These are phyloP conservation scores for Agriopis marginaria DNA, from an alignment of 2,888 invertebrate genomes.

Conservation along the genomic window DNA sequence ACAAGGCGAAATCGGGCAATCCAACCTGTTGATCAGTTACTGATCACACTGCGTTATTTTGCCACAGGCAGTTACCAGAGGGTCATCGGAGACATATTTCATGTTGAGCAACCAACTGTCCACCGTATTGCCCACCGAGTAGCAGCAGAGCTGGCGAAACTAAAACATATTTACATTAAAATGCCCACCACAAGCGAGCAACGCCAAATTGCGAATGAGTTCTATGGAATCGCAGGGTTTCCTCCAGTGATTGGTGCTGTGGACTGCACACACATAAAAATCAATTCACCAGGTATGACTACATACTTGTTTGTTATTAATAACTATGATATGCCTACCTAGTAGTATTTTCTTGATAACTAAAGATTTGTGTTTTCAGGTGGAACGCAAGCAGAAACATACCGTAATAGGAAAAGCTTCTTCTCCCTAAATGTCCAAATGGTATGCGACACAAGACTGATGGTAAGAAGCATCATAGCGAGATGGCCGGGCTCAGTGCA, in stretches of 20 bases:
- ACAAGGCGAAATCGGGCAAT: conserved; percentile 2
- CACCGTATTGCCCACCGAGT: background rate
- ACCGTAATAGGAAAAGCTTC: background rate
- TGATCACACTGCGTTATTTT: conserved; percentile 6
- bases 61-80: conserved; percentile 7
- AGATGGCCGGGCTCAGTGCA: conserved; percentile 16
- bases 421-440: background rate
- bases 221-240: too few species aligned
- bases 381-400: conserved; percentile 13
- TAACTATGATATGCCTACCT: too few species aligned
- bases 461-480: background rate
- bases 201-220: too few species aligned
- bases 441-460: background rate
- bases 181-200: too few species aligned
- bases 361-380: too few species aligned
- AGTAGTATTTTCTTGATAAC: too few species aligned
- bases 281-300: conserved; percentile 5
- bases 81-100: conserved; percentile 6
- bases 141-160: too few species aligned
- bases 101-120: conserved; percentile 8
- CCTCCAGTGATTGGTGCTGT: too few species aligned
- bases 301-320: background rate
- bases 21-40: conserved; percentile 5
- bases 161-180: too few species aligned
- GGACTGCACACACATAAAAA: too few species aligned